Conservation (phyloP, 2,888 invertebrate genomes). For the Aproaerema taeniolella region DNA sequence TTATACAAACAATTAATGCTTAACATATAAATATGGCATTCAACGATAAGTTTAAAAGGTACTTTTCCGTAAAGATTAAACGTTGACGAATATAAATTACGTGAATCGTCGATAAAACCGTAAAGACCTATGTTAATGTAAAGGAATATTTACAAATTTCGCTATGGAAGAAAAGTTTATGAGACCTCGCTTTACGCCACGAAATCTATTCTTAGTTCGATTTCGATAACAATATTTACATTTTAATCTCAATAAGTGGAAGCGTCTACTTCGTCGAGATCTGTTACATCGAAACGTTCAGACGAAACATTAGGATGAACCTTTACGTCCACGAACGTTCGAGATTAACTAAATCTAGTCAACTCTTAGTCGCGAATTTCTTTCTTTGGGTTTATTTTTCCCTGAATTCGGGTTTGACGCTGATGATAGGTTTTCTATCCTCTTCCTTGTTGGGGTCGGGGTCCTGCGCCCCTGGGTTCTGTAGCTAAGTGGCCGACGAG, state of each 20-base stretch:
- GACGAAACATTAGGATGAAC: slow-evolving; percentile 44
- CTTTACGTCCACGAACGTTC: slow-evolving; percentile 18
- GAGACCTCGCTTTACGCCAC: slow-evolving; percentile 49
- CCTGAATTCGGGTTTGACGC: slow-evolving; percentile 74
- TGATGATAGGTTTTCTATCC: slow-evolving; percentile 72
- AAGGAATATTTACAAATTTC: slow-evolving; percentile 75
- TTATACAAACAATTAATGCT: slow-evolving; percentile 46
- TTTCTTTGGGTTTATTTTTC: slow-evolving; percentile 61
- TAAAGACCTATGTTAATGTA: slow-evolving; percentile 55
- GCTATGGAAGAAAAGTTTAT: slow-evolving; percentile 72
- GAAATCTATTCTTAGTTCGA: slow-evolving; percentile 55
- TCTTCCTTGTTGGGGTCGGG: slow-evolving; percentile 61
- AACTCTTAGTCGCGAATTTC: not conserved
- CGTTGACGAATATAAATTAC: slow-evolving; percentile 70
- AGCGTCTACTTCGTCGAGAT: slow-evolving; percentile 40
- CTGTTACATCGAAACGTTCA: slow-evolving; percentile 37
- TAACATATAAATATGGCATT: slow-evolving; percentile 76
- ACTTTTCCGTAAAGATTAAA: slow-evolving; percentile 69
- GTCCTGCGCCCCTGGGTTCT: slow-evolving; percentile 54
- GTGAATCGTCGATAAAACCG: slow-evolving; percentile 65
- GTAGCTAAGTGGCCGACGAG: slow-evolving; percentile 88
- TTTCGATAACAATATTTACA: slow-evolving; percentile 72
- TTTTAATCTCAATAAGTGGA: slow-evolving; percentile 49
- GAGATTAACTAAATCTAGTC: slow-evolving; percentile 9
- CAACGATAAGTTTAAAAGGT: slow-evolving; percentile 69